phyloP scores from a whole-genome alignment of 2,888 invertebrate genomes.

The Eupithecia vulgata region DNA sequence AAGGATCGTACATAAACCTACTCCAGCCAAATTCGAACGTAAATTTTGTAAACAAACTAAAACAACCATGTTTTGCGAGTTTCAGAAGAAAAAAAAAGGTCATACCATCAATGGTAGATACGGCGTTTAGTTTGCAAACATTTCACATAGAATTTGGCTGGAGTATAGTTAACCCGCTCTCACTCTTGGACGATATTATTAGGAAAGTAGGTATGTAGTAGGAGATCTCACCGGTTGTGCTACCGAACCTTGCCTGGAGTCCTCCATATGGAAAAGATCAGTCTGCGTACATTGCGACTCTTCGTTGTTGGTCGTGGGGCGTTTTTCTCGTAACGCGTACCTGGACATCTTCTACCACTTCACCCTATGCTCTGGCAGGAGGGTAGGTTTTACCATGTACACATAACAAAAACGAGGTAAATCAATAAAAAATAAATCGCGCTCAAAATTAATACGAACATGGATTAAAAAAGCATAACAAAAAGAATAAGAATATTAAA shows the following conservation, averaged over 20 bases:
- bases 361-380: neutral
- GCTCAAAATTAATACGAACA: neutral
- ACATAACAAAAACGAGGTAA: conserved; percentile 2
- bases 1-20: too few relatives aligned
- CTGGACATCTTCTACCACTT: neutral
- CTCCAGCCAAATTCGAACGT: too few relatives aligned
- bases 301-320: neutral
- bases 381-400: neutral
- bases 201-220: neutral
- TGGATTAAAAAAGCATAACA: neutral
- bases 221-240: neutral
- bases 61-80: too few relatives aligned
- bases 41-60: too few relatives aligned
- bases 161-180: too few relatives aligned
- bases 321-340: too few relatives aligned
- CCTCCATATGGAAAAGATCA: neutral
- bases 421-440: neutral
- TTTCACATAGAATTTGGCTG: too few relatives aligned
- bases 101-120: too few relatives aligned
- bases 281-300: neutral
- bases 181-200: too few relatives aligned
- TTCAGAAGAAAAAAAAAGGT: too few relatives aligned
- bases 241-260: neutral
- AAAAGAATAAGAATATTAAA: neutral
- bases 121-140: too few relatives aligned